These are phyloP conservation scores for Nemotelus nigrinus DNA, from an alignment of 2,888 invertebrate species.

Conservation along the genomic window DNA sequence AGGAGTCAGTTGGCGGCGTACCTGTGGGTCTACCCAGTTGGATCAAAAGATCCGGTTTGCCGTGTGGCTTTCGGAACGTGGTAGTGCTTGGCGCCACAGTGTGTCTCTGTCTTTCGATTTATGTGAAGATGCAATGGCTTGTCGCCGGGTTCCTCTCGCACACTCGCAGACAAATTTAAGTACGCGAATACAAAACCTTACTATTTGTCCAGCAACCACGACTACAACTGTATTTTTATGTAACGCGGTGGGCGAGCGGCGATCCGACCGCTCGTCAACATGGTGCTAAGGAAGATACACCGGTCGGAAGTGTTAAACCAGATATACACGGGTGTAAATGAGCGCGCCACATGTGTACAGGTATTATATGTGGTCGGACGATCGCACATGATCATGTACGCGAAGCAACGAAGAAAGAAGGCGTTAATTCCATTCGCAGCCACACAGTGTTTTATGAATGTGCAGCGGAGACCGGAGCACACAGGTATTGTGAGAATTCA, in stretches of 20 bases:
- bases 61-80: neutral
- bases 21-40: neutral
- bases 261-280: conserved; percentile 9
- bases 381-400: conserved; percentile 19
- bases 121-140: neutral
- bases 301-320: conserved; percentile 37
- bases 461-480: conserved; percentile 26
- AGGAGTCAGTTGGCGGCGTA: conserved; percentile 3
- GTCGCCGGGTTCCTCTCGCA: neutral
- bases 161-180: neutral
- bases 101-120: neutral
- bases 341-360: conserved; percentile 33
- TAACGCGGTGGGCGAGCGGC: conserved; percentile 20
- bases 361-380: neutral
- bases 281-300: conserved; percentile 23
- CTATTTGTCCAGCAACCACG: neutral
- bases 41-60: conserved; percentile 17
- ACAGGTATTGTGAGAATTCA: conserved; percentile 22
- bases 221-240: conserved; percentile 3
- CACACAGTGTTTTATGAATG: conserved; percentile 32
- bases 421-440: conserved; percentile 27
- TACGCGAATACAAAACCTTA: neutral
- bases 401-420: conserved; percentile 22
- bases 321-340: conserved; percentile 40
- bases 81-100: conserved; percentile 28